phyloP scores from a whole-genome alignment of 2,113 vertebrate species.

The Rutilus rutilus region DNA sequence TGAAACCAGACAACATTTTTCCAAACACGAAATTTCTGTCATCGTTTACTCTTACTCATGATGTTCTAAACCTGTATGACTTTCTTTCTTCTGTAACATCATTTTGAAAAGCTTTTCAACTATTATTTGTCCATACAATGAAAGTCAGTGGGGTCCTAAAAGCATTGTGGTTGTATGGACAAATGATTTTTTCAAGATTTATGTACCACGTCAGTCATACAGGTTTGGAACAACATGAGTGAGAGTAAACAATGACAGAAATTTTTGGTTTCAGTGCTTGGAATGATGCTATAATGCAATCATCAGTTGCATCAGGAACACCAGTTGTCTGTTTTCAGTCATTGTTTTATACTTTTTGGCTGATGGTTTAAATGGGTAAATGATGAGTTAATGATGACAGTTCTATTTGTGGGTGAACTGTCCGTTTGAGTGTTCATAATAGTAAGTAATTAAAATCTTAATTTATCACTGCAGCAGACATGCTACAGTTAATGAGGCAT shows the following conservation, averaged over 20 bases:
- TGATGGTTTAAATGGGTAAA: background rate
- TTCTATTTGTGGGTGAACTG: background rate
- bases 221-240: background rate
- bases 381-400: background rate
- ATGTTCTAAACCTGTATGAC: background rate
- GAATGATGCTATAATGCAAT: background rate
- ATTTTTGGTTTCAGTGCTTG: background rate
- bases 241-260: background rate
- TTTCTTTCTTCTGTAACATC: too few species aligned
- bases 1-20: background rate
- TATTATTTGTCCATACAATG: background rate
- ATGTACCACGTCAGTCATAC: background rate
- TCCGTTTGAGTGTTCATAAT: conserved; percentile 6
- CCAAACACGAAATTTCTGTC: background rate
- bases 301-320: background rate
- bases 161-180: background rate
- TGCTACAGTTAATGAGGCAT: conserved; percentile 22
- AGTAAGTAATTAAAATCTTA: conserved; percentile 22
- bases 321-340: background rate
- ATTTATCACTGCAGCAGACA: conserved; percentile 27
- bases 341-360: background rate
- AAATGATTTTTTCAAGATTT: background rate
- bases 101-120: background rate
- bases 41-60: background rate
- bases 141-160: background rate